Percentiles rank a stretch among this genome's conserved stretches.
These are phyloP conservation scores for Blastobasis adustella DNA, from an alignment of 2,888 invertebrate species.

Conservation along the genomic window DNA sequence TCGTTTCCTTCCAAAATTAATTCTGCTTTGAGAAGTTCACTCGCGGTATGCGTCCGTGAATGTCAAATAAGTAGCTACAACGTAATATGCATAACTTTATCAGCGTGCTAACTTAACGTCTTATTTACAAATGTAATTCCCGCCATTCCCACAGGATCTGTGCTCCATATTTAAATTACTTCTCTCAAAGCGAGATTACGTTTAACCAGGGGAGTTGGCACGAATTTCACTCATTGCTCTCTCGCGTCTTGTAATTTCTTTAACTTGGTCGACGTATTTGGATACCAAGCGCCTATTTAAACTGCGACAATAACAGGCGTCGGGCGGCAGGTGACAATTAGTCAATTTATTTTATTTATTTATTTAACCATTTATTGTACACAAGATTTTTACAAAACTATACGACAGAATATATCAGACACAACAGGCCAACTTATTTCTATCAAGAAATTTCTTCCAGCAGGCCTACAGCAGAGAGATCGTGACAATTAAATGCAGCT, in stretches of 20 bases:
- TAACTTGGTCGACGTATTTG: slow-evolving; percentile 20
- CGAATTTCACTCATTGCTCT: slow-evolving; percentile 28
- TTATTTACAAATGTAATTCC: slow-evolving; percentile 36
- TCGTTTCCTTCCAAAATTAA: too few species aligned
- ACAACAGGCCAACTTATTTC: too few species aligned
- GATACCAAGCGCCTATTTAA: background rate
- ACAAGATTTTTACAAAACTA: background rate
- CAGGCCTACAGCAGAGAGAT: too few species aligned
- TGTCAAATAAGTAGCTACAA: slow-evolving; percentile 2
- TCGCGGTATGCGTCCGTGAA: too few species aligned
- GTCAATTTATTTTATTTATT: background rate
- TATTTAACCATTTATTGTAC: background rate
- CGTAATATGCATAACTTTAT: slow-evolving; percentile 18
- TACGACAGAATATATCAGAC: too few species aligned
- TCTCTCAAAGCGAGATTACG: slow-evolving; percentile 31
- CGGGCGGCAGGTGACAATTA: background rate
- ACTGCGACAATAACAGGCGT: too few species aligned
- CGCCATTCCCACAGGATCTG: slow-evolving; percentile 21
- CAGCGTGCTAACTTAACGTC: slow-evolving; percentile 24
- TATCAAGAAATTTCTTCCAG: too few species aligned
- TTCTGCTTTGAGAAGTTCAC: too few species aligned
- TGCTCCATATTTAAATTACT: slow-evolving; percentile 33
- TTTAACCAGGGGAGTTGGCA: slow-evolving; percentile 30
- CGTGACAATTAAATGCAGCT: too few species aligned
- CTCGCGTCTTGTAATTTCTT: slow-evolving; percentile 32